Conservation (phyloP, 2,113 vertebrate genomes). For the Rhea americana region DNA sequence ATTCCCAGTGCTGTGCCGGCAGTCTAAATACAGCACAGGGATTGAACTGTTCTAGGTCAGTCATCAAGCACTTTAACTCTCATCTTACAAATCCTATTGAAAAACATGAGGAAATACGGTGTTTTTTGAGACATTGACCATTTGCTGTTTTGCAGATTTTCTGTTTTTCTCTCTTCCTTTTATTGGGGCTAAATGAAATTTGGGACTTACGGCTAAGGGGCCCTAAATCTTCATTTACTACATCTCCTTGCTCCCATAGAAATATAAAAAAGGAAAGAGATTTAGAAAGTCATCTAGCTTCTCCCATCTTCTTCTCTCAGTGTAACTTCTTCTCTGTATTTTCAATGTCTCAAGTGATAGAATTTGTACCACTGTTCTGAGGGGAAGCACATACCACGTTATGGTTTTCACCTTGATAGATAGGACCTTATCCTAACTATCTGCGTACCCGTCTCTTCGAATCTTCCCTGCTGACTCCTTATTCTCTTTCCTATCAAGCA, state of each 20-base stretch:
- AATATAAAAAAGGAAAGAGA: neutral
- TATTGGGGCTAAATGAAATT: neutral
- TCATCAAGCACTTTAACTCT: rapidly evolving
- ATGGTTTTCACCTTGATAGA: conserved; percentile 52
- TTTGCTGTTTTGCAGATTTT: neutral
- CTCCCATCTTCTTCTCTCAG: neutral
- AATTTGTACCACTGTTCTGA: neutral
- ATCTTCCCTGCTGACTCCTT: neutral
- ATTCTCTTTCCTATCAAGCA: neutral
- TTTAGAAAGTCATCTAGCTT: neutral
- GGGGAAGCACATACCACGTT: conserved; percentile 35
- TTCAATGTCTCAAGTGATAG: neutral
- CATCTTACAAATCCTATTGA: neutral
- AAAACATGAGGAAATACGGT: neutral
- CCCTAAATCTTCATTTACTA: neutral
- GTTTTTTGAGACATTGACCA: neutral
- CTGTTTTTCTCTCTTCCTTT: neutral
- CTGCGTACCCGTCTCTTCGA: neutral
- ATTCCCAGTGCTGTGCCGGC: neutral
- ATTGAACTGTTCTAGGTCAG: neutral
- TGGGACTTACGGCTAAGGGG: neutral
- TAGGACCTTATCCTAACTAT: conserved; percentile 9
- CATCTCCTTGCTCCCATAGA: neutral
- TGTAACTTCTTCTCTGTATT: conserved; percentile 1
- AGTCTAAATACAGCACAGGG: neutral